A percentile compares a stretch with the other conserved stretches of the same genome.
Conservation (phyloP, 2,113 vertebrate genomes). For the Phoxinus phoxinus region DNA sequence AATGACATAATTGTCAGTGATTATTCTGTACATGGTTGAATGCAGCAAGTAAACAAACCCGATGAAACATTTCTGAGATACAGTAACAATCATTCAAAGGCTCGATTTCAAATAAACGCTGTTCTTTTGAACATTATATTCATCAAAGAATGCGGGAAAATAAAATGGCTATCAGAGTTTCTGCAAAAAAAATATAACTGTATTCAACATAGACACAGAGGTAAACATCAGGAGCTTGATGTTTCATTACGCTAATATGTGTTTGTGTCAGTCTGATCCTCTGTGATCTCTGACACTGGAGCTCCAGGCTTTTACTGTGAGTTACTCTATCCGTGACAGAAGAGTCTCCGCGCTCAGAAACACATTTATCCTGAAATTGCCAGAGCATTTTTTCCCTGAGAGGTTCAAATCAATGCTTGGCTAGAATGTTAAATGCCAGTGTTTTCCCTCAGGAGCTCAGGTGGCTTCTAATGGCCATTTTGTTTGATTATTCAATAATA, state of each 20-base stretch:
- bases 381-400: constrained; percentile 57
- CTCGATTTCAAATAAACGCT: not conserved
- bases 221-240: not conserved
- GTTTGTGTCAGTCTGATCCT: not conserved
- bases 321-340: constrained; percentile 7
- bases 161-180: not conserved
- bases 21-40: not conserved
- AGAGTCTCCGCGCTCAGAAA: constrained; percentile 54
- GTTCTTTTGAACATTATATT: not conserved
- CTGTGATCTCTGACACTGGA: not conserved
- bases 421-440: constrained; percentile 68
- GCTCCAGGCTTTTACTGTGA: constrained; percentile 42
- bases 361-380: constrained; percentile 67
- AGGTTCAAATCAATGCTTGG: constrained; percentile 61
- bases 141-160: not conserved
- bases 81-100: not conserved
- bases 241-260: not conserved
- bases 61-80: not conserved
- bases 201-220: not conserved
- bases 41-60: not conserved
- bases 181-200: not conserved
- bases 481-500: constrained; percentile 70
- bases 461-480: constrained; percentile 69
- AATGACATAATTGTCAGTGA: not conserved
- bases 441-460: constrained; percentile 61